Conservation (phyloP, 2,113 vertebrate genomes). For the Serinus canaria region DNA sequence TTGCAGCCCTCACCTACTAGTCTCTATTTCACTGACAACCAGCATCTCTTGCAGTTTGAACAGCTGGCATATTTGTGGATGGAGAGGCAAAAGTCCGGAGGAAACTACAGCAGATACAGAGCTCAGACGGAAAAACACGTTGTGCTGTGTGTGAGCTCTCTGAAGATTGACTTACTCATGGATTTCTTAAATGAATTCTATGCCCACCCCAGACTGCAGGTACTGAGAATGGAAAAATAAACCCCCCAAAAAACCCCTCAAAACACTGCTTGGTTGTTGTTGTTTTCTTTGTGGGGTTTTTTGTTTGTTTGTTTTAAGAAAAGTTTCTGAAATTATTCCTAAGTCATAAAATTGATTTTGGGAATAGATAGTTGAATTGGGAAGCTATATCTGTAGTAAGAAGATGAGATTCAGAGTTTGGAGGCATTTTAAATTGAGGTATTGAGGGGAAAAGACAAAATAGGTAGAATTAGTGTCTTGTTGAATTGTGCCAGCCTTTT, state of each 20-base stretch:
- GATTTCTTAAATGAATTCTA: conserved; percentile 98
- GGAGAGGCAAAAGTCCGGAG: conserved; percentile 97
- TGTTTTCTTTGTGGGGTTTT: no score
- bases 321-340: not conserved
- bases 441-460: not conserved
- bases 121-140: conserved; percentile 95
- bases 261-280: not conserved
- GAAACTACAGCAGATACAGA: conserved; percentile 94
- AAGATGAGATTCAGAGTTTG: conserved; percentile 16
- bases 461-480: not conserved
- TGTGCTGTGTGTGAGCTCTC: conserved; percentile 90
- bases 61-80: conserved; percentile 97
- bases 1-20: not conserved
- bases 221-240: conserved; percentile 32
- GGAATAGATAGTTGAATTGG: not conserved
- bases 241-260: not conserved
- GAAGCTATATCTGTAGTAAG: not conserved
- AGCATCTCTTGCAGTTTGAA: conserved; percentile 84
- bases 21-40: conserved; percentile 11
- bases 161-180: conserved; percentile 97
- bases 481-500: conserved; percentile 14
- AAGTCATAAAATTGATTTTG: not conserved
- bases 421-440: conserved; percentile 1
- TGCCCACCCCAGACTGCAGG: conserved; percentile 90
- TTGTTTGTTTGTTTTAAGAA: not conserved